Evolutionary conservation across 2,113 vertebrate species (phyloP), one percentile per base, ranked within the genome.

Genomic region (Hydrolagus affinis): DNA sequence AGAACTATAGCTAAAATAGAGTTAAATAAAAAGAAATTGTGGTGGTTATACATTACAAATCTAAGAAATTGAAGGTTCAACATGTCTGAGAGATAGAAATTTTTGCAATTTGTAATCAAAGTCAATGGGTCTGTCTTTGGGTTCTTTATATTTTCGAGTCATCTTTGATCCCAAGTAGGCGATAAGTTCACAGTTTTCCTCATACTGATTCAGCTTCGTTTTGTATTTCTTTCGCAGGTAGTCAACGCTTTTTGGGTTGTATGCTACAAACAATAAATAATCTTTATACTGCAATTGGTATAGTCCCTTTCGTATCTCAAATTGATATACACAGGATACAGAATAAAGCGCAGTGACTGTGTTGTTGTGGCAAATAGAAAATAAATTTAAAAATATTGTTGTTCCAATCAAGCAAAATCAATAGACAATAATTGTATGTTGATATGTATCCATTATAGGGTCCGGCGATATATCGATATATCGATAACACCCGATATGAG

Each of bases 131-230:
- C 92, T 89, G 83, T 92, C 91, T 86, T 87, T 88, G 85, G 94
- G 93, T 21, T 93, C 90, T 80, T 25, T 92, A 89, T 94, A 95
- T 0, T 89, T 91, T 57, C 85, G 89, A 0, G 87, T 91, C 96
- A 98, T 96, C 72, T 87, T 90, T 74, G 90, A 87, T 70, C 91
- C 92, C 85, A 99, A 91, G 89, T 96, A 96, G 11, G 94, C 91
- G 68, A 98, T 89, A 86, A 99, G 97, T 56, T 92, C 91, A 91
- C 97, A 98, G 86, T 90, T 90, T 83, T 97, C 95, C 87, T 92
- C 8, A 87, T 98, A 98, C 75, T 85, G 87, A 11, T 91, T 91
- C 90, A 99, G 90, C 87, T 95, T 93, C 92, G 87, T 94, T 89
- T 90, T 95, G 91, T 96, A 98, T 87, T 88, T 92, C 87, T 92